phyloP scores from a whole-genome alignment of 2,888 invertebrate genomes.

The Andrena marginata region DNA sequence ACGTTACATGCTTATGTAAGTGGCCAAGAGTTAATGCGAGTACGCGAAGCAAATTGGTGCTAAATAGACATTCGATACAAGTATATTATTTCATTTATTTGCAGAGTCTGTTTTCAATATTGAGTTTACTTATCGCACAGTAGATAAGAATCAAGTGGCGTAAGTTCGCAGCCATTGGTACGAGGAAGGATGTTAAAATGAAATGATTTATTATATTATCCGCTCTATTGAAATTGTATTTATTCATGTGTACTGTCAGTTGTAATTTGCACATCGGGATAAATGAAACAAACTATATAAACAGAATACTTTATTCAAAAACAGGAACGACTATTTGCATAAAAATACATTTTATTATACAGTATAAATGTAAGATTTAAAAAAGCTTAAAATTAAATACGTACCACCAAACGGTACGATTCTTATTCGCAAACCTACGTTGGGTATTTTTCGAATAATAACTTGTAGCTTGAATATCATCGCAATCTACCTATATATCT shows the following conservation, averaged over 20 bases:
- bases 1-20: neutral
- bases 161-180: neutral
- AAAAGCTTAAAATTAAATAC: constrained; percentile 21
- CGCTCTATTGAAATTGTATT: no score
- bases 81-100: constrained; percentile 4
- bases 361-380: constrained; percentile 29
- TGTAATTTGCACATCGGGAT: neutral
- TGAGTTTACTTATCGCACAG: constrained; percentile 22
- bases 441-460: neutral
- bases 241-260: no score
- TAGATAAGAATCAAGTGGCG: constrained; percentile 8
- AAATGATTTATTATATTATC: neutral
- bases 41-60: neutral
- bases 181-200: neutral
- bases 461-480: neutral
- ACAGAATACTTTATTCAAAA: constrained; percentile 62
- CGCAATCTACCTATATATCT: neutral
- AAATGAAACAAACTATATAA: constrained; percentile 16
- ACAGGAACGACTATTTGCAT: constrained; percentile 47
- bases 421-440: neutral
- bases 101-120: neutral
- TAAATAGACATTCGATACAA: neutral
- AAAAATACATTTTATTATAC: constrained; percentile 64
- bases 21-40: neutral
- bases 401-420: neutral